Evolutionary conservation across 1,140 invertebrate genomes (phyloP).

Genomic region (Listronotus bonariensis): DNA sequence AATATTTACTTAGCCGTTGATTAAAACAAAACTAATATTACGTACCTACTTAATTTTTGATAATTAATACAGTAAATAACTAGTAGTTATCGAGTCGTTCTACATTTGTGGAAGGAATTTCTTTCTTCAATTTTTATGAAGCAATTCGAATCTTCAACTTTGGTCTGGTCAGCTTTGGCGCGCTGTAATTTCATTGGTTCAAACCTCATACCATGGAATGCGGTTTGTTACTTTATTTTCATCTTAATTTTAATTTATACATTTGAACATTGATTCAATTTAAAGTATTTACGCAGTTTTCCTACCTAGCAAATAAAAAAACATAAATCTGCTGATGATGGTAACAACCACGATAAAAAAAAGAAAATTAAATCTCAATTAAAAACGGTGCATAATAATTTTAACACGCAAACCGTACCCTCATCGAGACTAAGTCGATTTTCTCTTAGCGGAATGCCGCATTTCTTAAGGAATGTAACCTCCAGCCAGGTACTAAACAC

Average conservation of each 20-base stretch:
- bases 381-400: slow-evolving; percentile 35
- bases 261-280: not conserved
- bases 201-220: slow-evolving; percentile 14
- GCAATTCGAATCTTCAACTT: not conserved
- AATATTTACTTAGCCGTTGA: no score
- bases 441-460: slow-evolving; percentile 53
- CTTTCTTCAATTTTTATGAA: no score
- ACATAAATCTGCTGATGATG: slow-evolving; percentile 1
- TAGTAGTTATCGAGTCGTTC: no score
- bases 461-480: slow-evolving; percentile 52
- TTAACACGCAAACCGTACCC: slow-evolving; percentile 33
- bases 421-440: slow-evolving; percentile 49
- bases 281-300: not conserved
- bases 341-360: slow-evolving; percentile 8
- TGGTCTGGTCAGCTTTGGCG: slow-evolving; percentile 20
- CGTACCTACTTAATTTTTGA: no score
- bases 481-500: slow-evolving; percentile 52
- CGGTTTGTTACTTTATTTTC: slow-evolving; percentile 23
- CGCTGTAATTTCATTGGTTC: slow-evolving; percentile 24
- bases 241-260: not conserved
- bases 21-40: no score
- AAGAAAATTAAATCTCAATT: slow-evolving; percentile 16
- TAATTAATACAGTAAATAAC: no score
- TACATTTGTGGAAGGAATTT: no score
- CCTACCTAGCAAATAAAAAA: not conserved